Conservation (phyloP, 2,888 invertebrate species). For the Steinernema hermaphroditum region DNA sequence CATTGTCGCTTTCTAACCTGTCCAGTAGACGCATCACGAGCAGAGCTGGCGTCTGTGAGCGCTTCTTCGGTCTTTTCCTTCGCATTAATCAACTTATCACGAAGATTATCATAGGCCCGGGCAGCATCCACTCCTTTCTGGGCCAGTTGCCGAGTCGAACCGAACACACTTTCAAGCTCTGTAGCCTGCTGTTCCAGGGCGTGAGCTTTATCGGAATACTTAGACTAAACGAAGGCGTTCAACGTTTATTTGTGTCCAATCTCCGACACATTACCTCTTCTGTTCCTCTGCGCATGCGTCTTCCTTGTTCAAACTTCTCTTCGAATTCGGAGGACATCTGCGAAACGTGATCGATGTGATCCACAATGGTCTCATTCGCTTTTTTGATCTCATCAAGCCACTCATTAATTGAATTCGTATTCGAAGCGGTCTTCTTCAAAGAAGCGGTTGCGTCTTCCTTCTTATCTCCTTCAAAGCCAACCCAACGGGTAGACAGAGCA, state of each 20-base stretch:
- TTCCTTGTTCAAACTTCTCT: constrained; percentile 30
- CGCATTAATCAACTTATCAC: constrained; percentile 49
- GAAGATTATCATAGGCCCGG: constrained; percentile 52
- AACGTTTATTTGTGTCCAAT: background rate
- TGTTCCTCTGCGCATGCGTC: constrained; percentile 26
- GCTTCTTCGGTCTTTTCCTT: constrained; percentile 46
- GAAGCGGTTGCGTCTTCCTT: constrained; percentile 19
- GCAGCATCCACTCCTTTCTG: constrained; percentile 54
- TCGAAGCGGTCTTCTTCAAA: constrained; percentile 18
- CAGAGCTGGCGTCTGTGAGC: background rate
- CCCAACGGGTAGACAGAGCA: background rate
- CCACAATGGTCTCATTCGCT: constrained; percentile 15
- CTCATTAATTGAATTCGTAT: constrained; percentile 29
- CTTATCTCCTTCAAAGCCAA: constrained; percentile 33
- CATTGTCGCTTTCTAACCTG: constrained; percentile 13
- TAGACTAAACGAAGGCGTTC: background rate
- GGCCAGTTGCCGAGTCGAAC: background rate
- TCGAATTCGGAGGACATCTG: constrained; percentile 17
- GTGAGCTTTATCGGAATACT: background rate
- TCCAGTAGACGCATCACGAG: constrained; percentile 5
- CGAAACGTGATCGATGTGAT: constrained; percentile 1
- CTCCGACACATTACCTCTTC: background rate
- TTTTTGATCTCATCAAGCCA: background rate
- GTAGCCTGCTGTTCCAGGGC: background rate
- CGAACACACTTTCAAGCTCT: background rate